phyloP scores from a whole-genome alignment of 2,888 invertebrate genomes.

The Meghimatium bilineatum region DNA sequence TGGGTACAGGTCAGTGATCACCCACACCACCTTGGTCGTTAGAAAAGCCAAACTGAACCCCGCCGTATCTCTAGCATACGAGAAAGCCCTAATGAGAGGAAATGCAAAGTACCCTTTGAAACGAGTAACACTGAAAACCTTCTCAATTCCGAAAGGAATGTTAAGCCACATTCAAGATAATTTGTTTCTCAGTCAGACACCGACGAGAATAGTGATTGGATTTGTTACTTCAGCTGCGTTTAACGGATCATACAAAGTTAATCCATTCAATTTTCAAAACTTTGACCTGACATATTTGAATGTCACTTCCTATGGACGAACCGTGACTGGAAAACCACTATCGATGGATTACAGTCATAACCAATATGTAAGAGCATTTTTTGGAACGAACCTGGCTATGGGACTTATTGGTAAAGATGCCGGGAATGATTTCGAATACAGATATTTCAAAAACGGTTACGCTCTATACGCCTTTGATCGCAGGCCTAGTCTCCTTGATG shows the following conservation, averaged over 20 bases:
- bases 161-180: slow-evolving; percentile 20
- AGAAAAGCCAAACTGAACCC: slow-evolving; percentile 36
- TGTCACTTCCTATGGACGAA: slow-evolving; percentile 32
- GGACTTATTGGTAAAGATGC: background rate
- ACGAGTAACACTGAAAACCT: slow-evolving; percentile 10
- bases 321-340: slow-evolving; percentile 33
- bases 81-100: slow-evolving; percentile 20
- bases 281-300: background rate
- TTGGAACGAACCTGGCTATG: background rate
- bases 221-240: slow-evolving; percentile 23
- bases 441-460: background rate
- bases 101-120: slow-evolving; percentile 41
- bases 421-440: background rate
- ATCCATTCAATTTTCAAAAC: slow-evolving; percentile 39
- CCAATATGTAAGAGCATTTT: background rate
- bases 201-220: slow-evolving; percentile 27
- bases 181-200: slow-evolving; percentile 29
- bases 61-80: slow-evolving; percentile 17
- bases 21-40: slow-evolving; percentile 19
- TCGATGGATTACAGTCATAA: background rate
- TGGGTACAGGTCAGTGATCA: slow-evolving; percentile 4
- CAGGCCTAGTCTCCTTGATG: background rate
- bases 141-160: slow-evolving; percentile 10
- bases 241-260: slow-evolving; percentile 37
- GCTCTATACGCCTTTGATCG: slow-evolving; percentile 26